A percentile compares a stretch with the other conserved stretches of the same genome.
phyloP scores from a whole-genome alignment of 2,113 vertebrate genomes.

The Leucopsar rothschildi region DNA sequence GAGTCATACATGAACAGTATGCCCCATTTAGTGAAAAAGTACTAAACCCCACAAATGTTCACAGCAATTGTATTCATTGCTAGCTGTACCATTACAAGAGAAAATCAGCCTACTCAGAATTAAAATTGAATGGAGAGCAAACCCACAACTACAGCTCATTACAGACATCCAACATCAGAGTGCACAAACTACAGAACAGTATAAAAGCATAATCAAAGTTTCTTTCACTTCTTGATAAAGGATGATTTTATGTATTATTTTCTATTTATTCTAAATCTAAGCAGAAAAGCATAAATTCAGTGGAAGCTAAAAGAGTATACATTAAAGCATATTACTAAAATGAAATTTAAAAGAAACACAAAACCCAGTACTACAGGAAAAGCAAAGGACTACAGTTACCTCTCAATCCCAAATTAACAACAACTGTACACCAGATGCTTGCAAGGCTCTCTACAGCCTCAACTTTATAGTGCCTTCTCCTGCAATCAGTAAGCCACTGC shows the following conservation, averaged over 20 bases:
- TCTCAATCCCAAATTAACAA: background rate
- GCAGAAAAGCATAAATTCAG: background rate
- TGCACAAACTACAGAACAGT: background rate
- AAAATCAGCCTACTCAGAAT: background rate
- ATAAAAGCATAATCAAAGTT: background rate
- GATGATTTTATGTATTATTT: background rate
- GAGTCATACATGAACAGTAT: background rate
- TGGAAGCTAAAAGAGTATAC: background rate
- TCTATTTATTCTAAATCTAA: background rate
- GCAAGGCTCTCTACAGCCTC: background rate
- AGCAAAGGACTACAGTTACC: background rate
- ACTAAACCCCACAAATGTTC: background rate
- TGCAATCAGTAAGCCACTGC: background rate
- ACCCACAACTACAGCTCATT: background rate
- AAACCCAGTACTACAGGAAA: background rate
- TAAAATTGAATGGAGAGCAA: background rate
- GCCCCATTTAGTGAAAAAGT: background rate
- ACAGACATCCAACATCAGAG: background rate
- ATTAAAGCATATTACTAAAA: background rate
- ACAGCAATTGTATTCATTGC: background rate
- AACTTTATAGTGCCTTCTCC: background rate
- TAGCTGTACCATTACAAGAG: background rate
- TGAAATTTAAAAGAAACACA: background rate
- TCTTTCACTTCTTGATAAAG: slow-evolving; percentile 1
- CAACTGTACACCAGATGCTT: background rate